These are phyloP conservation scores for Drosophila seclusa DNA, from an alignment of 2,888 invertebrate genomes.

Conservation along the genomic window DNA sequence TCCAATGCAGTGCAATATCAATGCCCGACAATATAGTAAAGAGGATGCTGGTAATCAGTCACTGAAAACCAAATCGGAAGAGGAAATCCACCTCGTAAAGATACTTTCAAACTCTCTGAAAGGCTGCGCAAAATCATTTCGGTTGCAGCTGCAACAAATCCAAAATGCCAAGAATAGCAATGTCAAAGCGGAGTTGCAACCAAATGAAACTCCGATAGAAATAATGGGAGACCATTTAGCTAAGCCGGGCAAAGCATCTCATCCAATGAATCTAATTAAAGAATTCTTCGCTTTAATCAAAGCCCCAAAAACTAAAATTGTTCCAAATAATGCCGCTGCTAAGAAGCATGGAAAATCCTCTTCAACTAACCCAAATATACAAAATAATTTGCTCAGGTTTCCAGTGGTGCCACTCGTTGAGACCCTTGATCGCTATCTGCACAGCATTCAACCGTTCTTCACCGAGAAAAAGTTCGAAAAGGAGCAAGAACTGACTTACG, in stretches of 20 bases:
- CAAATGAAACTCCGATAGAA: not conserved
- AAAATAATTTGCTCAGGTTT: conserved; percentile 81
- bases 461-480: conserved; percentile 88
- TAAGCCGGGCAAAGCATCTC: not conserved
- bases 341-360: not conserved
- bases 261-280: not conserved
- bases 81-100: not conserved
- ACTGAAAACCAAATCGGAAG: not conserved
- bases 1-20: conserved; percentile 7
- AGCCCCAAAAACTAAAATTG: not conserved
- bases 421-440: conserved; percentile 91
- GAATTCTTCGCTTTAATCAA: not conserved
- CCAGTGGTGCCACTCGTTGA: conserved; percentile 93
- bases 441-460: conserved; percentile 91
- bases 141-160: not conserved
- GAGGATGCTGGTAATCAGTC: not conserved
- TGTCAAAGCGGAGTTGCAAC: not conserved
- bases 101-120: conserved; percentile 9
- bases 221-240: not conserved
- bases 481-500: conserved; percentile 87
- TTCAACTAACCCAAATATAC: not conserved
- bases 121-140: conserved; percentile 5
- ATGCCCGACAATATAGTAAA: conserved; percentile 18
- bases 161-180: not conserved
- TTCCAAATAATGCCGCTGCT: not conserved